Evolutionary conservation across 2,113 vertebrate species (phyloP), one percentile per base, ranked within the genome.

Genomic region (Lepus europaeus): DNA sequence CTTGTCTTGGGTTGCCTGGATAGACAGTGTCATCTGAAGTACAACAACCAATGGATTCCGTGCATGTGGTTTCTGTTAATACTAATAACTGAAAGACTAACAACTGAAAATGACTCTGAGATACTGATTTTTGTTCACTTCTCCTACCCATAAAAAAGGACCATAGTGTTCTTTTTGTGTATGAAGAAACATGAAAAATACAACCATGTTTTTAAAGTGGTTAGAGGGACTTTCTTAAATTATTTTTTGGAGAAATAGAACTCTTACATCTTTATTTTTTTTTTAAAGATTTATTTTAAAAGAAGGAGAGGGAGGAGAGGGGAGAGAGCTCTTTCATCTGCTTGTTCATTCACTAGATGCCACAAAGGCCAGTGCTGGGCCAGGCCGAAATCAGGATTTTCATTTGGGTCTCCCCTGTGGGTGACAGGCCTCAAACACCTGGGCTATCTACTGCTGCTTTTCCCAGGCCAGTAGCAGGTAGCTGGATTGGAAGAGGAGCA

Each of bases 161-260:
- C 14, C 76, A 29, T 36, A 29, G 14, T 13, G 56, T 19, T 59
- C 16, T 59, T 59, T 14, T 89, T 73, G 69, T 83, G 49, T 88
- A 4, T 59, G n/a, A n/a, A 77, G 51, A 74, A 68, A 89, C 45
- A 1, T 56, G 17, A 90, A 90, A 90, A 11, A 23, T 70, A n/a
- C 0, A 80, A 29, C 17, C 3, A 9, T 39, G 17, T 69, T 77
- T 53, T 49, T 69, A 61, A 81, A 63, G 7, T 23, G 66, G 27
- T 69, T 36, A 87, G 27, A 22, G 79, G 23, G 10, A 66, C n/a
- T 89, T 93, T 33, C 36, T 74, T 91, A 29, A 83, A 14, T 88
- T 77, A 63, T 63, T 51, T 16, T 53, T 93, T 77, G 9, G 56
- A 45, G 90, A 84, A 90, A 45, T 82, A 79, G 63, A 68, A 68